These are phyloP conservation scores for Odontocolon sp. DNA, from an alignment of 2,888 invertebrate species.

Conservation along the genomic window DNA sequence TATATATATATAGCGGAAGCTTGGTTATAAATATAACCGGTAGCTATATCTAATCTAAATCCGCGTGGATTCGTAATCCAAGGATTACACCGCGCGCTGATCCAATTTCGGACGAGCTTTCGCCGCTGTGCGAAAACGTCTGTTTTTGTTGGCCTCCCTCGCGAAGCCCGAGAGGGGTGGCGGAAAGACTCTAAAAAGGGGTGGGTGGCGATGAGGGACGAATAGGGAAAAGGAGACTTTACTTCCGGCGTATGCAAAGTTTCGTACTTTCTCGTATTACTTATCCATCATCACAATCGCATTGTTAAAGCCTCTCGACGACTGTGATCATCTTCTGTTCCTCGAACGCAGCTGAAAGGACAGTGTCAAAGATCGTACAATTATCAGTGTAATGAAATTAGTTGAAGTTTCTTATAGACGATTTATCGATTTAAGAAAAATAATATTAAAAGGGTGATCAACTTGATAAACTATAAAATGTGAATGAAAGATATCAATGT, in stretches of 20 bases:
- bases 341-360: too few relatives aligned
- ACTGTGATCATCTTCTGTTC: background rate
- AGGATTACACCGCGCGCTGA: slow-evolving; percentile 62
- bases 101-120: slow-evolving; percentile 63
- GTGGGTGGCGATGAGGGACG: background rate
- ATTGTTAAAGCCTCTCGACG: slow-evolving; percentile 3
- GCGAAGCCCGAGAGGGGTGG: slow-evolving; percentile 29
- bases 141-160: slow-evolving; percentile 54
- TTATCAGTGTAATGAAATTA: too few relatives aligned
- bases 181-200: background rate
- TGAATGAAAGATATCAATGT: too few relatives aligned
- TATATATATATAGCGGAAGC: background rate
- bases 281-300: slow-evolving; percentile 13
- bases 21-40: slow-evolving; percentile 42
- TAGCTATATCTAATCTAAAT: slow-evolving; percentile 58
- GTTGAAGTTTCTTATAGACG: too few relatives aligned
- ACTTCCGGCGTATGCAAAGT: slow-evolving; percentile 5
- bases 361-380: too few relatives aligned
- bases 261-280: slow-evolving; percentile 7
- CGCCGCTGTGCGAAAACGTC: slow-evolving; percentile 53
- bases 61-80: slow-evolving; percentile 65
- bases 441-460: too few relatives aligned
- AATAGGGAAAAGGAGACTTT: slow-evolving; percentile 15
- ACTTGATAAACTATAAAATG: too few relatives aligned
- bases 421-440: too few relatives aligned